phyloP scores from a whole-genome alignment of 2,888 invertebrate species.

The Choristoneura rosaceana region DNA sequence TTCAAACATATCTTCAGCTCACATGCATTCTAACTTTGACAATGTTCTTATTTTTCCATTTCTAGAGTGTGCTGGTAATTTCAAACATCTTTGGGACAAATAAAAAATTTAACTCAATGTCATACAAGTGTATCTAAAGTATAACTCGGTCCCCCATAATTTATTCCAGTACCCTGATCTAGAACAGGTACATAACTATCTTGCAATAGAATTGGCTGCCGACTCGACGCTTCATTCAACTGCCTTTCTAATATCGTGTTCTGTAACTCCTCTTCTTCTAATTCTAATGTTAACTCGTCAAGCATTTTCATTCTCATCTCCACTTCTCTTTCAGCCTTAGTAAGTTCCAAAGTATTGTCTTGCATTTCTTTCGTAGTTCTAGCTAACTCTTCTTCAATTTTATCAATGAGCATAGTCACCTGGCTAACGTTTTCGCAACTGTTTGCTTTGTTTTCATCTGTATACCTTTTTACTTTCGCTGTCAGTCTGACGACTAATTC shows the following conservation, averaged over 20 bases:
- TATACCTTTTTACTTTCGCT: slow-evolving; percentile 87
- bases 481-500: slow-evolving; percentile 89
- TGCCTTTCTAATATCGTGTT: slow-evolving; percentile 79
- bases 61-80: slow-evolving; percentile 57
- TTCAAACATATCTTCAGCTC: neutral
- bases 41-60: slow-evolving; percentile 9
- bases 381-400: slow-evolving; percentile 82
- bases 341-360: slow-evolving; percentile 78
- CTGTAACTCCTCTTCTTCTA: slow-evolving; percentile 81
- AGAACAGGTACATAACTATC: slow-evolving; percentile 79
- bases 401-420: slow-evolving; percentile 77
- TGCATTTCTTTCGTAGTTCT: slow-evolving; percentile 83
- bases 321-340: slow-evolving; percentile 81
- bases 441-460: slow-evolving; percentile 80
- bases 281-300: slow-evolving; percentile 82
- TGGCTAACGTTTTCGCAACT: slow-evolving; percentile 80
- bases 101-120: slow-evolving; percentile 58
- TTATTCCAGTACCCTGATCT: slow-evolving; percentile 62
- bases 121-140: slow-evolving; percentile 81
- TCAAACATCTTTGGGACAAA: slow-evolving; percentile 64
- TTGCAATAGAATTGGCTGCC: slow-evolving; percentile 77
- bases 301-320: slow-evolving; percentile 82
- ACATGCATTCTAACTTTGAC: neutral
- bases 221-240: slow-evolving; percentile 75
- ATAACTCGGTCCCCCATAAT: slow-evolving; percentile 62